These are phyloP conservation scores for Thermophis baileyi DNA, from an alignment of 2,113 vertebrate species.

Conservation along the genomic window DNA sequence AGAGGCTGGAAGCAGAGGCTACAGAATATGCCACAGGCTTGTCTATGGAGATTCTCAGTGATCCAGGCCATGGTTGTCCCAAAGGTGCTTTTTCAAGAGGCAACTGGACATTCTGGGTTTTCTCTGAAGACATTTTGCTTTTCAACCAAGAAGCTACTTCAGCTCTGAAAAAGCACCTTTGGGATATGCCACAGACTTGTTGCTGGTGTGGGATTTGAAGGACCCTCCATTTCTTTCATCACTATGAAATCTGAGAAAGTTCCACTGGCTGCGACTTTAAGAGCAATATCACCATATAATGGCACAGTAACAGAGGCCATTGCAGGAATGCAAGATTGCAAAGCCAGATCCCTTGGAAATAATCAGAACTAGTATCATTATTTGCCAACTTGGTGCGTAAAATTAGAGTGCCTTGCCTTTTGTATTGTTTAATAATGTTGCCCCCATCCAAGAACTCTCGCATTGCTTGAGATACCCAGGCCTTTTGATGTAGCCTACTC, in stretches of 20 bases:
- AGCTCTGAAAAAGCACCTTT: no score
- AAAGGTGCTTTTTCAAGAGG: no score
- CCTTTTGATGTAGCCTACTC: not conserved
- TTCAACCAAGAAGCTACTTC: no score
- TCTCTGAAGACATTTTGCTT: no score
- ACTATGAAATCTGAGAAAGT: not conserved
- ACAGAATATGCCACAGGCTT: not conserved
- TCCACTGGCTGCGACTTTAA: not conserved
- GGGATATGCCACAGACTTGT: not conserved
- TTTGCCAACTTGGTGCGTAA: not conserved
- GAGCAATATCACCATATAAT: not conserved
- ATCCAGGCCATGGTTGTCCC: no score
- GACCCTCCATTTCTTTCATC: not conserved
- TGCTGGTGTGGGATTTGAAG: not conserved
- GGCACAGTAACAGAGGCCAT: not conserved
- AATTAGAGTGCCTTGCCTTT: not conserved
- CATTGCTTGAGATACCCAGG: not conserved
- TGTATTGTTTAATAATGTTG: not conserved
- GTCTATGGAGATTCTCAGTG: no score
- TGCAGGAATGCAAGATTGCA: not conserved
- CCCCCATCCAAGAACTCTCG: not conserved
- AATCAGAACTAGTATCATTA: not conserved
- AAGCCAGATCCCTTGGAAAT: not conserved
- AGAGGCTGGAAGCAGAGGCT: not conserved
- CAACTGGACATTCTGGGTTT: no score